Base-by-base conservation (phyloP, 2,888 invertebrate species). In the Anthophora plumipes region DNA sequence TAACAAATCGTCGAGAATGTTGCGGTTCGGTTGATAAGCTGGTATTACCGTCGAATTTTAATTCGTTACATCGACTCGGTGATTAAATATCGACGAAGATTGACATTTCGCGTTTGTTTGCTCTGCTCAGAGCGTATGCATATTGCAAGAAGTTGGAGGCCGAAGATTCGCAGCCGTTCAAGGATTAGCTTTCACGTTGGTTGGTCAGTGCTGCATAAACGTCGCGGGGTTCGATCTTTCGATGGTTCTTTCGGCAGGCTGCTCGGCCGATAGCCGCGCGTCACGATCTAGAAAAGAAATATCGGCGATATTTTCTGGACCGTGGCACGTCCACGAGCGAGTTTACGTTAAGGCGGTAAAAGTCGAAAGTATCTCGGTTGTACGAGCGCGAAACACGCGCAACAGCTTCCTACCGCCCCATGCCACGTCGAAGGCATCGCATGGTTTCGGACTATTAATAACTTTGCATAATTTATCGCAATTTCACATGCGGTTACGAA, bases 11-110 rank as follows among this genome's bases (percentile, higher is more conserved):
- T 72, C 68, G 70, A 43, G 71, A 81, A 57, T 77, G 79, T 74
- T 77, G 76, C 77, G 85, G 71, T 78, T 64, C 78, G 4, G 77
- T 70, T 82, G 85, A 87, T 87, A 85, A 84, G 84, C 77, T 87
- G 74, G 82, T 76, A 74, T 87, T 77, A 85, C 77, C 74, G 72
- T 82, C 82, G 84, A 84, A 85, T 87, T 87, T 87, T 85, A 80
- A 87, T 84, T 87, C 84, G 87, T 87, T 85, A 85, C 79, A 76
- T 70, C 69, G 87, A 82, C 76, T 80, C 72, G 83, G 71, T 77
- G 87, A 87, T 87, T 79, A 85, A 87, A 84, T 81, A 82, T 76
- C 85, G 79, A 85, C 55, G 67, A 75, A 31, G 31, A n/a, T 73
- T 55, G 66, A 69, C 73, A 48, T 55, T 71, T 67, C 77, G 54